A percentile compares a stretch with the other conserved stretches of the same genome.
Conservation (phyloP, 64 coral and sea anemone species). For the Pachyseris speciosa region DNA sequence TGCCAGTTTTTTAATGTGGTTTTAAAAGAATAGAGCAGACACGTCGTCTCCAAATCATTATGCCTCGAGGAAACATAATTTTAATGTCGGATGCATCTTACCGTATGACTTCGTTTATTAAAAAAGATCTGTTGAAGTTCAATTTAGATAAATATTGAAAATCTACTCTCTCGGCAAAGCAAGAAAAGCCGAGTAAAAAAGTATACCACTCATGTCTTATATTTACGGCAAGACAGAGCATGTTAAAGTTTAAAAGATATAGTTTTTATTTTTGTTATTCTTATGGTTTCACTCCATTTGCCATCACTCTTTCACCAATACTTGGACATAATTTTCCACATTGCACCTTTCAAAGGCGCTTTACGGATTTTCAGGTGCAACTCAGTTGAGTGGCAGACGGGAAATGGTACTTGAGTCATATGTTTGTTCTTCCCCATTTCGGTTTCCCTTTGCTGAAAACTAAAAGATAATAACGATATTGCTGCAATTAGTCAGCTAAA, state of each 20-base stretch:
- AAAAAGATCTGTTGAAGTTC: neutral
- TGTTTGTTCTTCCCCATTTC: neutral
- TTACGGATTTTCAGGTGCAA: neutral
- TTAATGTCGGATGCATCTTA: slow-evolving; percentile 4
- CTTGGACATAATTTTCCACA: neutral
- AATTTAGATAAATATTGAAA: neutral
- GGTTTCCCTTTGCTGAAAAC: slow-evolving; percentile 9
- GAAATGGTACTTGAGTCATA: slow-evolving; percentile 30
- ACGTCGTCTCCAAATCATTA: slow-evolving; percentile 37
- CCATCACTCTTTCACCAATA: neutral
- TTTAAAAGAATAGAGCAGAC: slow-evolving; percentile 24
- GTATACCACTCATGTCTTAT: neutral
- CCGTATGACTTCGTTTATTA: neutral
- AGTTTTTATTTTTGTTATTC: neutral
- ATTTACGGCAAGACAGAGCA: neutral
- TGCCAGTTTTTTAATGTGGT: slow-evolving; percentile 22
- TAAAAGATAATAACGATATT: neutral
- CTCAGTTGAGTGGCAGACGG: neutral
- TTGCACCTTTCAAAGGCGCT: neutral
- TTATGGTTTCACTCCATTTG: neutral
- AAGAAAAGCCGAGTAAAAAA: neutral
- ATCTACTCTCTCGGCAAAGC: neutral
- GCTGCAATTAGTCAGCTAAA: neutral
- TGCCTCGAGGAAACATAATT: slow-evolving; percentile 45
- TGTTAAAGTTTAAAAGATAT: neutral